Evolutionary conservation across 2,797 vertebrate species (phyloP), one percentile per base, ranked within the genome.

Genomic region (Numenius phaeopus): DNA sequence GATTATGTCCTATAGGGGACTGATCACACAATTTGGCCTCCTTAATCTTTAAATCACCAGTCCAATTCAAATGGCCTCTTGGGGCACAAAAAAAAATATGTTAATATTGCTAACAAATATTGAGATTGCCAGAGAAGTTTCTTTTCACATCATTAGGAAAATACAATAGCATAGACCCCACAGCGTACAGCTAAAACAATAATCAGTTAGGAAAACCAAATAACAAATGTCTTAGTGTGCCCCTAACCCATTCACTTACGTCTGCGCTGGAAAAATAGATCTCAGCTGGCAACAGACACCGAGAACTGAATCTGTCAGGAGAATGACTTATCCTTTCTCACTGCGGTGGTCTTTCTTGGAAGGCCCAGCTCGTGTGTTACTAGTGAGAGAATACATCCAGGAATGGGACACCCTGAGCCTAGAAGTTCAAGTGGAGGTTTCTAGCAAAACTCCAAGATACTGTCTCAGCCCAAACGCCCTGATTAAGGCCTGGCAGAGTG

Each of bases 361-460:
- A 90, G n/a, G 47, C 66, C 10, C 66, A 62, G 62, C 61, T 83
- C 61, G 29, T 16, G 37, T 30, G 15, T 78, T 83, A 78, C 58
- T 44, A 5, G 40, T 30, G 57, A 75, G 88, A 87, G 44, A 75
- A 70, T 24, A 46, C 49, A 85, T 14, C 57, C 55, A 82, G 55
- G 44, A 94, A 83, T 21, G 22, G 65, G 78, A 69, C 78, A 50
- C 19, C 9, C 42, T 67, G 67, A 71, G 69, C 66, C 42, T 32
- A 49, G 30, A 62, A 93, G 81, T 87, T 96, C 88, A 96, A 89
- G 30, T 32, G 64, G 30, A 89, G 72, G 61, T 90, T 90, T 87
- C 58, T 66, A 89, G 57, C 37, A 67, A 57, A 96, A 37, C 46
- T 90, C 79, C 62, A 67, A 34, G 47, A 50, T 37, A 8, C 18